phyloP scores from a whole-genome alignment of 2,888 invertebrate species.

The Drosophila meridionalis region DNA sequence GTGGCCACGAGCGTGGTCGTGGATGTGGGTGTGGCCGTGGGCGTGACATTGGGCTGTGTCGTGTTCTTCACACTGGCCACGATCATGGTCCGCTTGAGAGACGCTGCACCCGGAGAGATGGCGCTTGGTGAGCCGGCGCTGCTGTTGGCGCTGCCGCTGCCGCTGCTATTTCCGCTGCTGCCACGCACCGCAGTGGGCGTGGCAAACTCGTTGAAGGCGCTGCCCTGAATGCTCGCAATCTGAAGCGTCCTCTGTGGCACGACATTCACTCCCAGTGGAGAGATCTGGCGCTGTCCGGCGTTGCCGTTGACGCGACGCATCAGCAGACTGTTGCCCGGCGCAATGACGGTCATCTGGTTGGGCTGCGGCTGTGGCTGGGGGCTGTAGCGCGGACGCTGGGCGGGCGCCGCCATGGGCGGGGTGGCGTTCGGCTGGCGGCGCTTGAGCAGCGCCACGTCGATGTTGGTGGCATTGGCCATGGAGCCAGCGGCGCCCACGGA shows the following conservation, averaged over 20 bases:
- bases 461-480: neutral
- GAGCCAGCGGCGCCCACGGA: neutral
- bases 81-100: conserved; percentile 52
- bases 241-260: conserved; percentile 46
- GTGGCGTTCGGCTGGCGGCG: conserved; percentile 38
- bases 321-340: conserved; percentile 32
- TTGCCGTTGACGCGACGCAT: conserved; percentile 25
- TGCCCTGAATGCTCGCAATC: conserved; percentile 49
- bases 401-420: conserved; percentile 14
- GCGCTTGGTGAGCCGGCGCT: neutral
- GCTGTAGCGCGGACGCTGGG: conserved; percentile 53
- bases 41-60: neutral
- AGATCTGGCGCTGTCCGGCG: conserved; percentile 24
- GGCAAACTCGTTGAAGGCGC: conserved; percentile 33
- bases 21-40: neutral
- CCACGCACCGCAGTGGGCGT: conserved; percentile 37
- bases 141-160: neutral
- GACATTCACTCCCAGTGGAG: conserved; percentile 22
- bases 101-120: neutral
- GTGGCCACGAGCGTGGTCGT: too few species aligned
- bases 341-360: neutral
- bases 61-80: conserved; percentile 53
- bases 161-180: neutral
- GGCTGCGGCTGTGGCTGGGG: conserved; percentile 4
- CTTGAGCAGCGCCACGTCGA: conserved; percentile 44